Evolutionary conservation across 92 coral and sea anemone species (phyloP).

Genomic region (Chrysogorgia sp.): DNA sequence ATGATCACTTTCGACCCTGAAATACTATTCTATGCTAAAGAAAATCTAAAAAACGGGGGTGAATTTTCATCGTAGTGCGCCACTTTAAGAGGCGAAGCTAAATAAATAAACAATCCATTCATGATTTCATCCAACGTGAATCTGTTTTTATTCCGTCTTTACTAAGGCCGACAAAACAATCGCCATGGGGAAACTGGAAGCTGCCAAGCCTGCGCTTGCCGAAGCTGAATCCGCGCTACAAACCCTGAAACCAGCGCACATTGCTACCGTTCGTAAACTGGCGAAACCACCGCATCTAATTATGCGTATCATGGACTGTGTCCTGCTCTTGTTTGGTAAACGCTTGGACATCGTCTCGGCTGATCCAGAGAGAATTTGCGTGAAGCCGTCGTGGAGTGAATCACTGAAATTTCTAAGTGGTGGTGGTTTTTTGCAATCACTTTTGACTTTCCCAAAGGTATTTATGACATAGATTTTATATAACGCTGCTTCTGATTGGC

Average conservation of each 20-base stretch:
- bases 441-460: constrained; percentile 90
- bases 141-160: neutral
- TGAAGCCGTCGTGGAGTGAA: constrained; percentile 91
- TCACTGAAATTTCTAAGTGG: constrained; percentile 84
- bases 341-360: constrained; percentile 68
- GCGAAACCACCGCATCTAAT: constrained; percentile 99
- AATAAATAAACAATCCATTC: neutral
- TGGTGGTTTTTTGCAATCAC: constrained; percentile 82
- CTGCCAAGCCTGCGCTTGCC: constrained; percentile 97
- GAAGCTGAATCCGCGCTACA: constrained; percentile 97
- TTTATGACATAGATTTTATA: no score
- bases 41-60: no score
- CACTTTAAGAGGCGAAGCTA: neutral
- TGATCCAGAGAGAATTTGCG: constrained; percentile 86
- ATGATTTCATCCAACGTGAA: neutral
- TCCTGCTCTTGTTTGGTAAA: constrained; percentile 75
- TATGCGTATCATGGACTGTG: constrained; percentile 99
- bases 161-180: constrained; percentile 82
- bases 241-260: constrained; percentile 99
- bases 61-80: neutral
- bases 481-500: no score
- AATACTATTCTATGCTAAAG: no score
- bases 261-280: constrained; percentile 92
- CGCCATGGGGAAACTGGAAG: constrained; percentile 88
- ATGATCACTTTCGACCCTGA: no score